Conservation (phyloP, 2,797 vertebrate genomes). For the Poeciliopsis turneri region DNA sequence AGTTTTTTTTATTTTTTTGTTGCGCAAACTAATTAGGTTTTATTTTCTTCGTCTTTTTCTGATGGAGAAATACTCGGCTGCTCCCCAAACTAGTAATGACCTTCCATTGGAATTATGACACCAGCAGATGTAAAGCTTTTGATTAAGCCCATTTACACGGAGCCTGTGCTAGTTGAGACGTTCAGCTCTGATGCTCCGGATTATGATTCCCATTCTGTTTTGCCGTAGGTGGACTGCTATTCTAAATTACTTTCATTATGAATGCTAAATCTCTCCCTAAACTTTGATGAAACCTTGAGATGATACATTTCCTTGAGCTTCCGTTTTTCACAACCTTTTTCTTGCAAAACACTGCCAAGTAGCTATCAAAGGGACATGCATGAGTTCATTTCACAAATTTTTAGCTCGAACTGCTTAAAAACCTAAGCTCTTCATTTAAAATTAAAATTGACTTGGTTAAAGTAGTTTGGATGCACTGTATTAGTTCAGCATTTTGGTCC, state of each 20-base stretch:
- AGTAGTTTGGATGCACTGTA: constrained; percentile 55
- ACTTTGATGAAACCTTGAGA: constrained; percentile 69
- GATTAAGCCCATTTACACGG: constrained; percentile 77
- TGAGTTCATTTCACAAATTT: constrained; percentile 44
- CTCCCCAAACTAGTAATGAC: constrained; percentile 79
- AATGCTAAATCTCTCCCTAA: constrained; percentile 60
- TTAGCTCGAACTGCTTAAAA: constrained; percentile 53
- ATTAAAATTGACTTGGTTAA: constrained; percentile 67
- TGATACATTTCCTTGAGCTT: constrained; percentile 54
- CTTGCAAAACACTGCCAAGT: constrained; percentile 49
- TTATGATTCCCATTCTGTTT: constrained; percentile 71
- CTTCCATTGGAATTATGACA: constrained; percentile 80
- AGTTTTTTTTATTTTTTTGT: constrained; percentile 68
- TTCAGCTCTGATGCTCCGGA: constrained; percentile 69
- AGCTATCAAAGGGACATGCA: constrained; percentile 46
- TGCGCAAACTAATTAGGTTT: constrained; percentile 84
- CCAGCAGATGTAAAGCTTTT: constrained; percentile 79
- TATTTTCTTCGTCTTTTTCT: constrained; percentile 49
- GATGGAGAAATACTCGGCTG: constrained; percentile 73
- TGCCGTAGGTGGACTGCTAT: constrained; percentile 68
- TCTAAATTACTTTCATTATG: constrained; percentile 73
- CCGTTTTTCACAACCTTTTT: constrained; percentile 39
- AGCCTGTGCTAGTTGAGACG: constrained; percentile 61
- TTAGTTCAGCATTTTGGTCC: constrained; percentile 66
- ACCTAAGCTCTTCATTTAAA: constrained; percentile 62